These are phyloP conservation scores for Ylistrum balloti DNA, from an alignment of 1,140 invertebrate genomes.

Conservation along the genomic window DNA sequence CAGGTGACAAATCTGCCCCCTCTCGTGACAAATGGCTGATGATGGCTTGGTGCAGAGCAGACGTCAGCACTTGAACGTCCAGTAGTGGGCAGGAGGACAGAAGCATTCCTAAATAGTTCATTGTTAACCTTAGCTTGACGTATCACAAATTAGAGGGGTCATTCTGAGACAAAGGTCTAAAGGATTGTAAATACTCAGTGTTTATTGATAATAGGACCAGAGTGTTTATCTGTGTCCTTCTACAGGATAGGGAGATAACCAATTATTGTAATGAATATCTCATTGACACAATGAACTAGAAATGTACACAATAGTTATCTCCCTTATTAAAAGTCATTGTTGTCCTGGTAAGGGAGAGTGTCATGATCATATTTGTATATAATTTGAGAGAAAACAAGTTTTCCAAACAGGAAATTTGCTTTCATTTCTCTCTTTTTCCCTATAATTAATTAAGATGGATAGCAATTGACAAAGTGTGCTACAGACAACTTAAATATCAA, in stretches of 20 bases:
- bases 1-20: slow-evolving; percentile 36
- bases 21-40: slow-evolving; percentile 33
- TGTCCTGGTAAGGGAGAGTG: background rate
- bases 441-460: slow-evolving; percentile 40
- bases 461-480: background rate
- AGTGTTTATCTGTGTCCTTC: background rate
- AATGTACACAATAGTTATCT: background rate
- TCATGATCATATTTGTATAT: background rate
- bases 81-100: background rate
- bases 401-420: background rate
- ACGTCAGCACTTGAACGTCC: slow-evolving; percentile 3
- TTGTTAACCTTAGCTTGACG: background rate
- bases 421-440: background rate
- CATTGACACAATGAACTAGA: background rate
- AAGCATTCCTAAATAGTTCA: slow-evolving; percentile 12
- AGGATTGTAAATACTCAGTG: background rate
- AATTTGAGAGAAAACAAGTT: background rate
- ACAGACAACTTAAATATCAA: background rate
- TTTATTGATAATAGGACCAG: background rate
- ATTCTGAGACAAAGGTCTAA: slow-evolving; percentile 4
- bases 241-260: background rate
- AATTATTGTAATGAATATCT: background rate
- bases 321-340: background rate
- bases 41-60: background rate
- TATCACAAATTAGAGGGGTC: slow-evolving; percentile 24